Evolutionary conservation across 2,113 vertebrate genomes (phyloP), one percentile per base, ranked within the genome.

Genomic region (Oryzias javanicus): DNA sequence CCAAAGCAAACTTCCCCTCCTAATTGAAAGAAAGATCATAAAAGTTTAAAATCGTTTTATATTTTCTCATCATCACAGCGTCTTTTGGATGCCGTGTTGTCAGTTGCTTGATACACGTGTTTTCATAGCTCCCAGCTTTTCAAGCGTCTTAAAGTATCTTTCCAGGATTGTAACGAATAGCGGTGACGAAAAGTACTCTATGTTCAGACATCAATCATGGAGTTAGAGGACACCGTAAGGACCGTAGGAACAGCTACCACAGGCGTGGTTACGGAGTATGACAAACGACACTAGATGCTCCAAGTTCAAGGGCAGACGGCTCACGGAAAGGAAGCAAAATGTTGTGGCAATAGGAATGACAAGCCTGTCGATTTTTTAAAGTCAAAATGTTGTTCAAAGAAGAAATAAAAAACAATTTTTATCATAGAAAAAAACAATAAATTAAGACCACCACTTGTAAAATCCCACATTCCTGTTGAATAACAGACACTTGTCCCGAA

Each of bases 1-100:
- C 8, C 35, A 35, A 35, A 35, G 3, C 35, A 35, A 35, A 2
- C 35, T 13, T 1, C 92, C 91, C 3, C 80, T 94, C 42, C 70
- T 92, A 4, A 90, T 91, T 47, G 92, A 94, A 60, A 91, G 94
- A 78, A 94, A 95, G 91, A 10, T 35, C 2, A 35, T 12, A 12
- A 35, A 35, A 35, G 35, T 35, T 35, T 35, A 12, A 10, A 35
- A 35, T 35, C 35, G 1, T 70, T 72, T 78, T 27, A 5, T 3
- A 57, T 86, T 59, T 42, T 74, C 25, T 18, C 17, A 17, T 1
- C 59, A 46, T 14, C 20, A 44, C 15, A 14, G 15, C 19, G 7
- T 70, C 19, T 49, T 63, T 53, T 17, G 35, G 48, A 18, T 71
- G 60, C 45, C 70, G 42, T 61, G 71, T 51, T 60, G 46, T 58